Evolutionary conservation across 2,797 vertebrate genomes (phyloP).

Genomic region (Buphagus erythrorhynchus): DNA sequence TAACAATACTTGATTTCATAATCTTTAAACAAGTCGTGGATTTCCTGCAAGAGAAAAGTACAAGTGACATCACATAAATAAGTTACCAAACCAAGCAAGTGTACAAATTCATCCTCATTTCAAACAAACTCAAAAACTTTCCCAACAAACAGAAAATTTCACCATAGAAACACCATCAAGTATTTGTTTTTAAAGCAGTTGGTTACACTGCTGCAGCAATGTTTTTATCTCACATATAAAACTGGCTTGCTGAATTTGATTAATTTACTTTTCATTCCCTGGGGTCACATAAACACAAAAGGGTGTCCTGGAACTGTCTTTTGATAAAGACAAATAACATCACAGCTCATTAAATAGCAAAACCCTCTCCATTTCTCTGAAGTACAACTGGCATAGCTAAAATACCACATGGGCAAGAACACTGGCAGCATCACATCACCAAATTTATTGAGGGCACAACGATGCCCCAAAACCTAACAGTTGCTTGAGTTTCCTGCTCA

Average conservation of each 20-base stretch:
- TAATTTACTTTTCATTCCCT: neutral
- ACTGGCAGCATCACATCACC: neutral
- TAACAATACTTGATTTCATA: conserved; percentile 98
- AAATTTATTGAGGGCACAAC: neutral
- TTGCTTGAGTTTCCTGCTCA: neutral
- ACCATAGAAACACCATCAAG: conserved; percentile 12
- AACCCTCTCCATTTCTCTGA: neutral
- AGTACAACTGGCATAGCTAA: neutral
- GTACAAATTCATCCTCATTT: neutral
- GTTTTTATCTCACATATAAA: neutral
- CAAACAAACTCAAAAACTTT: neutral
- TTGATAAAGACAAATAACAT: neutral
- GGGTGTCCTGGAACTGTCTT: neutral
- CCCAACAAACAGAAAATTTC: conserved; percentile 3
- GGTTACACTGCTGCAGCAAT: neutral
- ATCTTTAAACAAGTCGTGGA: conserved; percentile 92
- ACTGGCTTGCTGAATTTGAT: neutral
- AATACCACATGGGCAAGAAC: neutral
- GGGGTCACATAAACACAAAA: neutral
- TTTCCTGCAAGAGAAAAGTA: conserved; percentile 83
- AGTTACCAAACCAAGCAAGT: neutral
- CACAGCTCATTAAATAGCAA: neutral
- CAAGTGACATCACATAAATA: neutral
- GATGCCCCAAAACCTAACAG: neutral
- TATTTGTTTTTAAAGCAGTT: neutral